These are phyloP conservation scores for Mus spretus DNA, from an alignment of 2,797 vertebrate species.

Conservation along the genomic window DNA sequence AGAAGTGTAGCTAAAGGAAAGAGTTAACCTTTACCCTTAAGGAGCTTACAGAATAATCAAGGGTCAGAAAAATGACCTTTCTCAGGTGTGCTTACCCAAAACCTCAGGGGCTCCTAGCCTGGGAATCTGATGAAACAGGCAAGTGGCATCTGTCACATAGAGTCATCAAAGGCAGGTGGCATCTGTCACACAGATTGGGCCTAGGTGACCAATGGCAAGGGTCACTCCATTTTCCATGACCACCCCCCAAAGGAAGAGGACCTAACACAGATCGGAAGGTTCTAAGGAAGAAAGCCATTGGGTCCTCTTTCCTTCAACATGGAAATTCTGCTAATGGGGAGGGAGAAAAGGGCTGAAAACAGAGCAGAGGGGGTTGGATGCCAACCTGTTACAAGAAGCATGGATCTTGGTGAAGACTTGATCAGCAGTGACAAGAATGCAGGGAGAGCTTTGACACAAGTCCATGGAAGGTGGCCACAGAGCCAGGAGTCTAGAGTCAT, in stretches of 20 bases:
- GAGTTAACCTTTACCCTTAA: constrained; percentile 59
- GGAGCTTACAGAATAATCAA: constrained; percentile 1
- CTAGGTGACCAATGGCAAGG: neutral
- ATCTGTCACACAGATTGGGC: neutral
- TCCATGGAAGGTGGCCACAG: accelerated
- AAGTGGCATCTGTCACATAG: neutral
- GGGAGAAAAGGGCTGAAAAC: neutral
- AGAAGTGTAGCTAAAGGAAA: constrained; percentile 43
- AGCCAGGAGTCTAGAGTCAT: neutral
- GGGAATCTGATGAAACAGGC: neutral
- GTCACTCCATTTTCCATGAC: neutral
- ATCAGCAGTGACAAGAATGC: neutral
- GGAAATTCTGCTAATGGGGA: neutral
- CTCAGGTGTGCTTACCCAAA: constrained; percentile 33
- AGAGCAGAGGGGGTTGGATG: neutral
- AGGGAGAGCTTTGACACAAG: accelerated
- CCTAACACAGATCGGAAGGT: neutral
- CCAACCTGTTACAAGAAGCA: accelerated
- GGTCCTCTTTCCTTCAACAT: neutral
- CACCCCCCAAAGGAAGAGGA: neutral
- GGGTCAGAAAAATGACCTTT: constrained; percentile 53
- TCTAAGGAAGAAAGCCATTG: neutral
- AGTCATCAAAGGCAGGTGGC: neutral
- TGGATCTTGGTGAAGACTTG: too few relatives aligned
- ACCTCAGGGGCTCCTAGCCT: neutral